Conservation (phyloP, 2,797 vertebrate species). For the Onychomys torridus region DNA sequence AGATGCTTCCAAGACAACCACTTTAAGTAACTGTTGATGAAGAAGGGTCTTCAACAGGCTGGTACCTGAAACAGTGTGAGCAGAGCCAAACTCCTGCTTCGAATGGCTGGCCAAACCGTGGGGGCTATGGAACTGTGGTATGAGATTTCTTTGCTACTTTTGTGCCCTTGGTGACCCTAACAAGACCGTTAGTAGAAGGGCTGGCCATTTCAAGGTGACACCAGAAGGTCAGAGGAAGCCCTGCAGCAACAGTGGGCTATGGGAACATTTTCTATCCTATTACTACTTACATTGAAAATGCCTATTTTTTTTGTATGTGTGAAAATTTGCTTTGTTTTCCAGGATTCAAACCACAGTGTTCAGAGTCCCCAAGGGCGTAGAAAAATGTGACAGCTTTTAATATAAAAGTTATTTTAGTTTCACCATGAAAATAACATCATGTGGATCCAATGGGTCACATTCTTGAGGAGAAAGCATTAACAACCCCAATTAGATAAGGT, state of each 20-base stretch:
- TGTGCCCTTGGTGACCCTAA: background rate
- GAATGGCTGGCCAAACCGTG: background rate
- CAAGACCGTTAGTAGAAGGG: background rate
- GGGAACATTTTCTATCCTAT: background rate
- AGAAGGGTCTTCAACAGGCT: background rate
- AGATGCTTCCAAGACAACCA: background rate
- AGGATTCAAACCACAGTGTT: constrained; percentile 15
- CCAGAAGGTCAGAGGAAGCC: background rate
- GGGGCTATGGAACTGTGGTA: background rate
- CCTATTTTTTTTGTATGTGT: background rate
- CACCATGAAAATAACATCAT: background rate
- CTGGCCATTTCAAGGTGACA: background rate
- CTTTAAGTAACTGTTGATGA: constrained; percentile 55
- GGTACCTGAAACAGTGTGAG: background rate
- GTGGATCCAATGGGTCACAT: background rate
- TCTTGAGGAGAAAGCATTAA: background rate
- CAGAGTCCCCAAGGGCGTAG: background rate
- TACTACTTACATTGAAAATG: background rate
- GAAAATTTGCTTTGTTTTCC: constrained; percentile 27
- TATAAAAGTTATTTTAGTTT: constrained; percentile 36
- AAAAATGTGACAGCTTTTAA: background rate
- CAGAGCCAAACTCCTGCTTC: background rate
- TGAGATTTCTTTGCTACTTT: background rate
- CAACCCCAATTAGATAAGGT: background rate
- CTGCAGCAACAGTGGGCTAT: fast-evolving